Evolutionary conservation across 35 echinoderm and acorn worm genomes (phyloP).

Genomic region (Nesometra sesokonis): DNA sequence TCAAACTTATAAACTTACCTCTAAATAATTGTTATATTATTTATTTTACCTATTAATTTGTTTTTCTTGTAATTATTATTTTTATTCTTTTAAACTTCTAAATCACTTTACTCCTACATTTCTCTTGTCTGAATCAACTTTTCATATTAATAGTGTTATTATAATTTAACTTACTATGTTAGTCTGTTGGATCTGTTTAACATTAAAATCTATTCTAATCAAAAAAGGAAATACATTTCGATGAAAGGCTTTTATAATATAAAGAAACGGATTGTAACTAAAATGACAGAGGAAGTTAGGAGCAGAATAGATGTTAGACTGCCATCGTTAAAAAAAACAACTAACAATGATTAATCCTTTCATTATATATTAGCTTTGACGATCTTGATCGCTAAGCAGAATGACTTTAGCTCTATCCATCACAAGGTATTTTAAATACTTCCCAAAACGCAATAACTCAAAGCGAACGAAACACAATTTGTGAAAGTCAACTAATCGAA

Average conservation of each 20-base stretch:
- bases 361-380: not conserved
- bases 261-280: not conserved
- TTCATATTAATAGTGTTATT: too few species aligned
- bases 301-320: not conserved
- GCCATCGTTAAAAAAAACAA: not conserved
- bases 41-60: too few species aligned
- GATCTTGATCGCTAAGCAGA: not conserved
- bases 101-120: too few species aligned
- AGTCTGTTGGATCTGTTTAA: too few species aligned
- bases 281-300: not conserved
- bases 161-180: too few species aligned
- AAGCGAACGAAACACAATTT: not conserved
- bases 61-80: too few species aligned
- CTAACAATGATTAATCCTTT: not conserved
- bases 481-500: not conserved
- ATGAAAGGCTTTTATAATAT: not conserved
- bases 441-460: not conserved
- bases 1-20: too few species aligned
- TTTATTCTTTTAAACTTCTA: too few species aligned
- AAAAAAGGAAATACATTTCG: too few species aligned
- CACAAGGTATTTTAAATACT: not conserved
- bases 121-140: too few species aligned
- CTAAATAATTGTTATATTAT: too few species aligned
- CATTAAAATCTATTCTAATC: too few species aligned
- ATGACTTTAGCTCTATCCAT: not conserved